Evolutionary conservation across 2,797 vertebrate genomes (phyloP), one percentile per base, ranked within the genome.

Genomic region (Silurus lanzhouensis): DNA sequence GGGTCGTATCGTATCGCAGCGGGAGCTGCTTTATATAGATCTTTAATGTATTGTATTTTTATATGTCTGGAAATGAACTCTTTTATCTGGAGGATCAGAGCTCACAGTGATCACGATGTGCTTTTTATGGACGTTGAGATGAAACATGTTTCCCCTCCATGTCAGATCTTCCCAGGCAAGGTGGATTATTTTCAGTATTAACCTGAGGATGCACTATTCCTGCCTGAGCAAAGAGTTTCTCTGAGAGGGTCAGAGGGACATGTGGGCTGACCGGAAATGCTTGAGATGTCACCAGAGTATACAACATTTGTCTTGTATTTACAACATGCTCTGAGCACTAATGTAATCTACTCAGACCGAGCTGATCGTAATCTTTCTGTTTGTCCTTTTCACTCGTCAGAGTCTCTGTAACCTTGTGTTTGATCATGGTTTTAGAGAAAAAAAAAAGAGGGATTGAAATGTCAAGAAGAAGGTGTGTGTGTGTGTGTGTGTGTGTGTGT

Each of bases 61-160:
- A 9, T 20, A 31, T 15, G 31, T 63, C 58, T 12, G 3, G 58
- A 14, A 60, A 78, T 61, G n/a, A 6, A 1, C 57, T 60, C 12
- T 31, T 6, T 14, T 1, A 60, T 31, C 75, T 61, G 75, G 6
- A 64, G 14, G 68, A 76, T 63, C 68, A 61, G 83, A 70, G 64
- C 80, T n/a, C 10, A 64, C n/a, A 57, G 70, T 89, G 80, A 87
- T 81, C 58, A 85, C 27, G 15, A 68, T 82, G 78, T 72, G 38
- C 68, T 63, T 46, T 82, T 75, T 6, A 38, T 19, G 60, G 80
- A 22, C 63, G 27, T 86, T 78, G 13, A 82, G 79, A 87, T 82
- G 52, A 81, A 84, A 83, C 19, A 9, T 61, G 19, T 22, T 61
- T 61, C 22, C 20, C 17, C 4, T 72, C 19, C 1, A 5, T 12